Evolutionary conservation across 2,113 vertebrate genomes (phyloP).

Genomic region (Pogona vitticeps): DNA sequence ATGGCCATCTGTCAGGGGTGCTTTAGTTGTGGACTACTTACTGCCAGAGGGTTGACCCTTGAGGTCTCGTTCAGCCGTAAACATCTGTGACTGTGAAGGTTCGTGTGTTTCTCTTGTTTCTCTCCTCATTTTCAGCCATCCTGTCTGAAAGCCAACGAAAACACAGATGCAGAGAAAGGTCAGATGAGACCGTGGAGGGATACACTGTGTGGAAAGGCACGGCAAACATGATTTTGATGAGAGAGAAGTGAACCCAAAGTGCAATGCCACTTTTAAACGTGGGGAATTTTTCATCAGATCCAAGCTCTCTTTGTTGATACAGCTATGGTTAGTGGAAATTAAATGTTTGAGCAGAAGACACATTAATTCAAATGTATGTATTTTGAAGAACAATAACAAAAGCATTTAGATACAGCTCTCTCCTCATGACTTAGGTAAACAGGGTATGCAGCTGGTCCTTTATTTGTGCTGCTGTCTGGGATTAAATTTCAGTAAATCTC

Average conservation of each 20-base stretch:
- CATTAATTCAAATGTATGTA: neutral
- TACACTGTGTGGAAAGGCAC: neutral
- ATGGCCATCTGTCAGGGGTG: too few relatives aligned
- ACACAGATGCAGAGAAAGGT: neutral
- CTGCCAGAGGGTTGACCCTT: too few relatives aligned
- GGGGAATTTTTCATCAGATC: conserved; percentile 1
- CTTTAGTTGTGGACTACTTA: too few relatives aligned
- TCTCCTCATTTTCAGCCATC: neutral
- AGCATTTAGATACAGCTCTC: neutral
- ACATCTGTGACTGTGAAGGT: neutral
- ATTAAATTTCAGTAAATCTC: conserved; percentile 31
- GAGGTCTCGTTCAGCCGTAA: too few relatives aligned
- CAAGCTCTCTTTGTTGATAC: neutral
- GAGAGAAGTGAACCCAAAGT: neutral
- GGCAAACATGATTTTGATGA: neutral
- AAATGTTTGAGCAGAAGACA: neutral
- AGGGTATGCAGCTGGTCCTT: neutral
- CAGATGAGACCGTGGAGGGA: neutral
- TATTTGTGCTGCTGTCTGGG: neutral
- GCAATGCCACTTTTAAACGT: neutral
- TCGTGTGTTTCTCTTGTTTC: neutral
- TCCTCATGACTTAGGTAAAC: neutral
- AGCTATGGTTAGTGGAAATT: conserved; percentile 5
- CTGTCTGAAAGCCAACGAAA: neutral
- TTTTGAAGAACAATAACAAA: conserved; percentile 4